phyloP scores from a whole-genome alignment of 2,888 invertebrate species.

The Limulus polyphemus region DNA sequence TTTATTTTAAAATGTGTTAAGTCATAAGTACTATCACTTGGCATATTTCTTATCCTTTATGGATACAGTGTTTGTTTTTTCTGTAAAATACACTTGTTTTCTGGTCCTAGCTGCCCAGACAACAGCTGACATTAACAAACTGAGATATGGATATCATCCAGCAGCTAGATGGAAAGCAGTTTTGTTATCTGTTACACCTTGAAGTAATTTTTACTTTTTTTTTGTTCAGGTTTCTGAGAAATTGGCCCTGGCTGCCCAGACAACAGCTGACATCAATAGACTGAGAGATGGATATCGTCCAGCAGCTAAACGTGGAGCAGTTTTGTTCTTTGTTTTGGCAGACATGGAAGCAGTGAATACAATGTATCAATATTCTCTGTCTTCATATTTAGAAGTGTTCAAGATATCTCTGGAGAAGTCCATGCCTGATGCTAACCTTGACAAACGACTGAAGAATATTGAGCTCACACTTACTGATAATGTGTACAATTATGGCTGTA shows the following conservation, averaged over 20 bases:
- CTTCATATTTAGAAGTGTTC: slow-evolving; percentile 73
- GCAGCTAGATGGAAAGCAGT: slow-evolving; percentile 77
- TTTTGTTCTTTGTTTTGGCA: slow-evolving; percentile 75
- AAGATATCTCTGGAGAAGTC: slow-evolving; percentile 65
- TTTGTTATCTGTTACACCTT: slow-evolving; percentile 71
- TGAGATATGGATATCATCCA: slow-evolving; percentile 71
- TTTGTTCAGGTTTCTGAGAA: slow-evolving; percentile 42
- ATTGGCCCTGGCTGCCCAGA: slow-evolving; percentile 58
- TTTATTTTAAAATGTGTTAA: too few species aligned
- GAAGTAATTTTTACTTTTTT: too few species aligned
- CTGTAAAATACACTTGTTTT: too few species aligned
- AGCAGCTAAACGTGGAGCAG: slow-evolving; percentile 72
- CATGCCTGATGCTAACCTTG: slow-evolving; percentile 62
- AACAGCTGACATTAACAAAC: slow-evolving; percentile 60
- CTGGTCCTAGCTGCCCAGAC: slow-evolving; percentile 63
- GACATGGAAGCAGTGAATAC: slow-evolving; percentile 77
- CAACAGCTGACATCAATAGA: slow-evolving; percentile 65
- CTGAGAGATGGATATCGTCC: slow-evolving; percentile 72
- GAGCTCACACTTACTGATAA: slow-evolving; percentile 71
- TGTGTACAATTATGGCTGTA: slow-evolving; percentile 82
- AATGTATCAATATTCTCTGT: slow-evolving; percentile 87
- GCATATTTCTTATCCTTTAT: too few species aligned
- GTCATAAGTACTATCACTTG: too few species aligned
- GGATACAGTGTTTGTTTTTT: too few species aligned
- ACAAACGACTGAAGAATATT: slow-evolving; percentile 62